Conservation (phyloP, 2,113 vertebrate species). For the Sphyrna mokarran region DNA sequence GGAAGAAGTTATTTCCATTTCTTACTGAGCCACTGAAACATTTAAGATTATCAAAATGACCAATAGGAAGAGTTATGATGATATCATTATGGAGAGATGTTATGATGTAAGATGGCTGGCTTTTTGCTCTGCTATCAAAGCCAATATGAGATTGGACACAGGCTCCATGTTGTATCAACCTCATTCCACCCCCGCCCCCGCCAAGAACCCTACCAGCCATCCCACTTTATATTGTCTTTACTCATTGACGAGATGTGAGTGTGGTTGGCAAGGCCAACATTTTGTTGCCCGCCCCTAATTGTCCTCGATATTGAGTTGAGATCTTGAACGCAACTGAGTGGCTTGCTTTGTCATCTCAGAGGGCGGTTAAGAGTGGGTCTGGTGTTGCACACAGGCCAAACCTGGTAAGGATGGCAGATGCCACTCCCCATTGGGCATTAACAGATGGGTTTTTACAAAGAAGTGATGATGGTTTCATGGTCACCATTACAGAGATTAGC, state of each 20-base stretch:
- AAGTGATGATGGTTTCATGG: neutral
- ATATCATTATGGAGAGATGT: neutral
- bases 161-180: neutral
- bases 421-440: neutral
- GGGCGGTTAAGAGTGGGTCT: neutral
- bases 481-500: neutral
- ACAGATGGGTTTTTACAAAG: neutral
- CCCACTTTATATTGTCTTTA: neutral
- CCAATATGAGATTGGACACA: neutral
- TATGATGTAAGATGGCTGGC: neutral
- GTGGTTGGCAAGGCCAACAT: neutral
- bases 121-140: neutral
- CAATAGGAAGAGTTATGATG: neutral
- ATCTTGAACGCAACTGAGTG: neutral
- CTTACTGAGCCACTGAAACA: neutral
- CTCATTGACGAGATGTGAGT: neutral
- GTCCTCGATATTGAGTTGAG: neutral
- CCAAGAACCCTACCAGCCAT: neutral
- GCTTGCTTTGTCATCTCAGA: neutral
- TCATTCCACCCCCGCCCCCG: neutral
- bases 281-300: neutral
- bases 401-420: neutral
- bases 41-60: neutral
- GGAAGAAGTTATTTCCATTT: neutral
- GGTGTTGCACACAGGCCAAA: neutral